Base-by-base conservation (phyloP, 2,888 invertebrate species). In the Lordiphosa fenestrarum region DNA sequence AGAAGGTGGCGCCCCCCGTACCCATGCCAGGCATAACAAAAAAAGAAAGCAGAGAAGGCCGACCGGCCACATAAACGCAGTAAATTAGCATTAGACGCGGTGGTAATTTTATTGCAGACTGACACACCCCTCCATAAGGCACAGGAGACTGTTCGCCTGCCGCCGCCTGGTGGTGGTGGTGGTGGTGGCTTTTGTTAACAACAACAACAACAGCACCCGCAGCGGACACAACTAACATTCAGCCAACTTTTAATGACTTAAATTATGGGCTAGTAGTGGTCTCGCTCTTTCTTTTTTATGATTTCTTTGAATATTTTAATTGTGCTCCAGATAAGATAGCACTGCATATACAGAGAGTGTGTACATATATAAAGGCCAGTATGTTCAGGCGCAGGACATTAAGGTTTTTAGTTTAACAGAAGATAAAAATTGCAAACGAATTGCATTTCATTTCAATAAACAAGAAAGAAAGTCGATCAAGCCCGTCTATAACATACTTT, bases 81-180 rank as follows among this genome's bases (percentile, higher is more conserved):
- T 83, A 80, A 80, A 80, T 80, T 83, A 80, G 73, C 69, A 83
- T 83, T 75, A 80, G 76, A 71, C 70, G 61, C 64, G 62, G 69
- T 74, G 67, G 73, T 69, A 69, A 75, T 82, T 78, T 75, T 67
- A 65, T 59, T 75, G 69, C 63, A 48, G 63, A 56, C 69, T 58
- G 71, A 47, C 69, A 58, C 63, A 57, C 23, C 58, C 33, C 53
- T 54, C 35, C 4, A 15, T 15, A 25, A n/a, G 54, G 25, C 33
- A 42, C 33, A 9, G 30, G 9, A 30, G 30, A 9, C 25, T 25
- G 25, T 6, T 25, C 7, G 7, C 25, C 6, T 2, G 7, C 2
- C 46, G 44, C n/a, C 30, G 15, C 19, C 49, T 51, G 53, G 37
- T 15, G 21, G 41, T 6, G 6, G 19, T 25, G 23, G 23, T 54